These are phyloP conservation scores for Tetranychus urticae DNA, from an alignment of 1,140 invertebrate species.

Conservation along the genomic window DNA sequence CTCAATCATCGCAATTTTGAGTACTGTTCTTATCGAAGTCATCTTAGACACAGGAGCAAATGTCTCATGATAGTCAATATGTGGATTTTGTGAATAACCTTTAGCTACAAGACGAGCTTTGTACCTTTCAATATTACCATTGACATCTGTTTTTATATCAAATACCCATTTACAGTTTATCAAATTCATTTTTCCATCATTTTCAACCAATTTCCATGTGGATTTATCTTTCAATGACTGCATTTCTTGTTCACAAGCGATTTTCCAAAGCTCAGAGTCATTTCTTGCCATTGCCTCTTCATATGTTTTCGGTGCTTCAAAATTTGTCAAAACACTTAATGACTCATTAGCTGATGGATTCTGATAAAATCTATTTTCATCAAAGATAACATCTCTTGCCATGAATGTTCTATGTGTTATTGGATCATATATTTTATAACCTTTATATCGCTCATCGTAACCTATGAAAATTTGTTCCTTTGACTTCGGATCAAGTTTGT, in stretches of 20 bases:
- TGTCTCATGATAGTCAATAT: slow-evolving; percentile 8
- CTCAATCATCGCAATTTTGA: slow-evolving; percentile 8
- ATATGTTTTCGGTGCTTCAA: background rate
- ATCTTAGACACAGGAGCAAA: slow-evolving; percentile 13
- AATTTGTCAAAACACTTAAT: background rate
- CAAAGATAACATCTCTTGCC: background rate
- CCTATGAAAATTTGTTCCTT: slow-evolving; percentile 15
- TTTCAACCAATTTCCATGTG: slow-evolving; percentile 18
- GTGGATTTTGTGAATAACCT: slow-evolving; percentile 2
- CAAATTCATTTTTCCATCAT: slow-evolving; percentile 10
- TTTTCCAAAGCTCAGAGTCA: slow-evolving; percentile 17
- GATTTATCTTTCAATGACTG: slow-evolving; percentile 16
- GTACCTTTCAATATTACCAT: slow-evolving; percentile 4
- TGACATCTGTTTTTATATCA: slow-evolving; percentile 3
- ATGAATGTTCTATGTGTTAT: background rate
- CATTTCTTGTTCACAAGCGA: slow-evolving; percentile 20
- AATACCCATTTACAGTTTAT: slow-evolving; percentile 15
- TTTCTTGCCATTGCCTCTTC: slow-evolving; percentile 16
- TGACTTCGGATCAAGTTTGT: slow-evolving; percentile 11
- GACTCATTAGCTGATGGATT: background rate
- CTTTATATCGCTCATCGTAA: slow-evolving; percentile 10
- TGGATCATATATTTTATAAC: slow-evolving; percentile 10
- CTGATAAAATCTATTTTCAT: background rate
- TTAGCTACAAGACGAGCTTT: slow-evolving; percentile 8
- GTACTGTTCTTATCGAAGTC: slow-evolving; percentile 17